Evolutionary conservation across 2,113 vertebrate species (phyloP).

Genomic region (Oxyura jamaicensis): DNA sequence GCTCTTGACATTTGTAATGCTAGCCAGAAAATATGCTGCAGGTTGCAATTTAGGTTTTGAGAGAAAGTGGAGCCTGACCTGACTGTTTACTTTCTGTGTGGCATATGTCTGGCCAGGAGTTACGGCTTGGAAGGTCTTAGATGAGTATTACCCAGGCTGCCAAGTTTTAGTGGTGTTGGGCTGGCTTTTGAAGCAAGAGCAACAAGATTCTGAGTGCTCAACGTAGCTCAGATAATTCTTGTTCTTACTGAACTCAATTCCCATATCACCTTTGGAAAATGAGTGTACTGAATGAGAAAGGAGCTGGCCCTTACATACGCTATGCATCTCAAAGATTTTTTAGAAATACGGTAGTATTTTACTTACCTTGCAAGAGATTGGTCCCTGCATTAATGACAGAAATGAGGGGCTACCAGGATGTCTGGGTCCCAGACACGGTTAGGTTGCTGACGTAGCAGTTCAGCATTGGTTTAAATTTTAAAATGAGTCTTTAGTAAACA

Average conservation of each 20-base stretch:
- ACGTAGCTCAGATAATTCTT: background rate
- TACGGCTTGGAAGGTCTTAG: background rate
- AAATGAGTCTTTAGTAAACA: background rate
- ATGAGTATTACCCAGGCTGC: background rate
- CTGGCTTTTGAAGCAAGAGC: background rate
- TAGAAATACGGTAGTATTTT: background rate
- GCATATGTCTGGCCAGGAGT: background rate
- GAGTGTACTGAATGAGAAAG: background rate
- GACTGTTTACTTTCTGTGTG: background rate
- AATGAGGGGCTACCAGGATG: background rate
- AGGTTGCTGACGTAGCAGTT: background rate
- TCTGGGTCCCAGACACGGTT: background rate
- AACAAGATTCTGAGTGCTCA: background rate
- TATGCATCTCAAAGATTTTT: background rate
- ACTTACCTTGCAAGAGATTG: background rate
- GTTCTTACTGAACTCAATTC: background rate
- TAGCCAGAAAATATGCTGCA: background rate
- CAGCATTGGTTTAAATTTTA: background rate
- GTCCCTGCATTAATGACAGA: background rate
- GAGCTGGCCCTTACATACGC: background rate
- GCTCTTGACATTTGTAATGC: background rate
- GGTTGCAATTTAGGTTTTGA: background rate
- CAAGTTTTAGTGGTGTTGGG: background rate
- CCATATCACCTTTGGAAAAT: background rate
- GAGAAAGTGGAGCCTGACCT: conserved; percentile 21